Base-by-base conservation (phyloP, 2,113 vertebrate species). In the Alligator sinensis region DNA sequence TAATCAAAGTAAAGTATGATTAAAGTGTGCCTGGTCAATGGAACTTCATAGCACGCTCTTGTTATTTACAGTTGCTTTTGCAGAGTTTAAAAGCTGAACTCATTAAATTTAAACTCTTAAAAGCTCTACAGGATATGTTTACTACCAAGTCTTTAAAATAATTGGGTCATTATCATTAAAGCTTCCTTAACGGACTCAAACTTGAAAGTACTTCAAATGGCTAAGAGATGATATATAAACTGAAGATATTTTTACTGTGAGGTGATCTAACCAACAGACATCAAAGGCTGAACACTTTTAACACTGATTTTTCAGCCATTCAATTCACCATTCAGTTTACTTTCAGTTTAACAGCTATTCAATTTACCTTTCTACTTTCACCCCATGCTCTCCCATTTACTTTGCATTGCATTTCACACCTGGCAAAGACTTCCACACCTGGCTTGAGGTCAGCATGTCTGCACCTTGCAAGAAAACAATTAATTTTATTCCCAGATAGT, bases 81-180 rank as follows among this genome's bases (percentile, higher is more conserved):
- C 1, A 70, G 94, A 85, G 47, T 78, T 90, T 54, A 87, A 94
- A 82, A 91, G 80, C 55, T 70, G 58, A 80, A 91, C 93, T 77
- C 0, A 92, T 95, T 95, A 91, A 91, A 92, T 96, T 96, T 87
- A 96, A 97, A 88, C 21, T 9, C 80, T 92, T 92, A 95, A 81
- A 85, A 89, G 90, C 95, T 86, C 1, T 0, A 86, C 70, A 93
- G 12, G 75, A 93, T 90, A 63, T 78, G 78, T 93, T 97, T 96
- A 96, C 87, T 94, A 94, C 82, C 84, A 95, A 86, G 82, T 54
- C 88, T 91, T 90, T 87, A 93, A 94, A 97, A 96, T 93, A 97
- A 97, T 80, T 95, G 80, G 87, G 82, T 96, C 90, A 90, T 95
- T 97, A 95, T 82, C 76, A 90, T 95, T 89, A 96, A 95, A 38